Percentiles rank a stretch among this genome's conserved stretches.
Evolutionary conservation across 1,140 invertebrate genomes (phyloP).

Genomic region (Acarapis woodi): DNA sequence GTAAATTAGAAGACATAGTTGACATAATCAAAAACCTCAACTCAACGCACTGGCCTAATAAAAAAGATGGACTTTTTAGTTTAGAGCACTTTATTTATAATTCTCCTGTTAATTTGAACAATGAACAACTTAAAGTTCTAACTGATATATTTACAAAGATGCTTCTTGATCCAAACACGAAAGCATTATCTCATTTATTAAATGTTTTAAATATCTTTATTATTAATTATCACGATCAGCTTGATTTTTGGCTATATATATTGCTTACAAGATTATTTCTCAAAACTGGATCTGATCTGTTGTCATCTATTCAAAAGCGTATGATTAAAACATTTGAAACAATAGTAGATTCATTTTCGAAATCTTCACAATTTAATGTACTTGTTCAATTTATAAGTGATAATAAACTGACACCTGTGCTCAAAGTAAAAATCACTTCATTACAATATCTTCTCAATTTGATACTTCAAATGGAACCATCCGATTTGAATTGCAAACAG

Average conservation of each 20-base stretch:
- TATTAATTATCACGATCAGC: conserved; percentile 45
- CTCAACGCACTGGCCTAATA: conserved; percentile 60
- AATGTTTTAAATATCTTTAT: conserved; percentile 70
- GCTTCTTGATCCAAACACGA: conserved; percentile 91
- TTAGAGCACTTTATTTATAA: conserved; percentile 38
- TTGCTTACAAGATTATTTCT: conserved; percentile 42
- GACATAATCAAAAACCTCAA: conserved; percentile 61
- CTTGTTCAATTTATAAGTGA: conserved; percentile 49
- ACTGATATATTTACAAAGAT: conserved; percentile 78
- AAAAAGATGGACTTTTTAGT: conserved; percentile 62
- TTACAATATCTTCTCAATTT: conserved; percentile 19
- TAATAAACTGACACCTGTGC: conserved; percentile 58
- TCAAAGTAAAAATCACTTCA: conserved; percentile 17
- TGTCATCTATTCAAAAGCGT: conserved; percentile 63
- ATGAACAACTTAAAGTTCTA: conserved; percentile 39
- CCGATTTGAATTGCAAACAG: conserved; percentile 18
- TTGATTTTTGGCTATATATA: conserved; percentile 70
- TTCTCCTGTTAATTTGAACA: conserved; percentile 30
- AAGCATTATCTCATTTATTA: conserved; percentile 66
- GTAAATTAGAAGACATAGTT: conserved; percentile 49
- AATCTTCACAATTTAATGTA: conserved; percentile 28
- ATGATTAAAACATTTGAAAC: conserved; percentile 56
- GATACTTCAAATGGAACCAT: conserved; percentile 18
- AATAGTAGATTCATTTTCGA: conserved; percentile 34
- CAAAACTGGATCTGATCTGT: conserved; percentile 59